Conservation (phyloP, 2,113 vertebrate species). For the Gallinago jamesoni region DNA sequence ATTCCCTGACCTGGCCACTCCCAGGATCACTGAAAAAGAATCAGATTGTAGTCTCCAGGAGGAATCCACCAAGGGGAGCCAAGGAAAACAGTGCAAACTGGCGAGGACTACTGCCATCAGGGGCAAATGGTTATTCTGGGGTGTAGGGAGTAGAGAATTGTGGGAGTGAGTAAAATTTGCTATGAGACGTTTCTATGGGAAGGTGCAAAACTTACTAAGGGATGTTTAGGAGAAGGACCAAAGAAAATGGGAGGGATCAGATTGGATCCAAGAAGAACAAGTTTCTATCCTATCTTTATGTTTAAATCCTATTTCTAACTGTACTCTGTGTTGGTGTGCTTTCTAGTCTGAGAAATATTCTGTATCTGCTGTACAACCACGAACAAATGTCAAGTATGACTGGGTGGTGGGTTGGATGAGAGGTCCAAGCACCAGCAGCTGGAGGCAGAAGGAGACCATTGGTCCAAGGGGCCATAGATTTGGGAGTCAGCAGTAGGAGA, state of each 20-base stretch:
- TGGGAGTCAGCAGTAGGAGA: not conserved
- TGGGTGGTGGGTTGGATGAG: rapidly evolving
- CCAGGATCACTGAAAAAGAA: not conserved
- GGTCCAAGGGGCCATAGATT: not conserved
- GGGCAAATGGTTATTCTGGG: not conserved
- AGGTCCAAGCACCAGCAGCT: not conserved
- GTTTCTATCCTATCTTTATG: not conserved
- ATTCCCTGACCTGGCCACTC: not conserved
- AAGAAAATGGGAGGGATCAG: not conserved
- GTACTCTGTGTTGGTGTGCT: rapidly evolving
- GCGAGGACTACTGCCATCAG: not conserved
- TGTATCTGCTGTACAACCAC: not conserved
- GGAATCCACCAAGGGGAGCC: not conserved
- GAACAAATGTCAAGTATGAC: not conserved
- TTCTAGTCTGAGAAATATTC: not conserved
- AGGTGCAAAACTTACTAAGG: not conserved
- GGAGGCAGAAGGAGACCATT: not conserved
- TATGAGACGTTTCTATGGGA: not conserved
- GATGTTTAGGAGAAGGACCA: not conserved
- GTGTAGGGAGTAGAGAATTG: not conserved
- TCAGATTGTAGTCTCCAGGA: not conserved
- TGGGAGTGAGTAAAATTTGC: not conserved
- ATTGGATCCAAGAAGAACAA: not conserved
- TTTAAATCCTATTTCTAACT: not conserved
- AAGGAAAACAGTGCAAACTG: not conserved